Evolutionary conservation across 2,888 invertebrate species (phyloP).

Genomic region (Cybosia mesomella): DNA sequence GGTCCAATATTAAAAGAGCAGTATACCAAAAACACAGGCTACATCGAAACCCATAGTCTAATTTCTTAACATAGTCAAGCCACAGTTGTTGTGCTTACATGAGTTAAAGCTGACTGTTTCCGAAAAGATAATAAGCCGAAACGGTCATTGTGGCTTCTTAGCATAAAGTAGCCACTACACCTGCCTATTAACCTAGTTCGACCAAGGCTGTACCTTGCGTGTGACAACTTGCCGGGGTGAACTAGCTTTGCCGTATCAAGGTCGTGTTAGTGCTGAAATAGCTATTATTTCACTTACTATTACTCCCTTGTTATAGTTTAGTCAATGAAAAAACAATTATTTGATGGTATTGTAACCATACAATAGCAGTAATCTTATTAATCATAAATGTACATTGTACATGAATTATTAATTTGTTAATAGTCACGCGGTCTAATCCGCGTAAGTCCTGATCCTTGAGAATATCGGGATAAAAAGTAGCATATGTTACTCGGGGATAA

Average conservation of each 20-base stretch:
- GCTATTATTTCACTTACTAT: conserved; percentile 3
- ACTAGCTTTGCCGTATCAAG: conserved; percentile 18
- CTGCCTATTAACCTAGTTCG: conserved; percentile 47
- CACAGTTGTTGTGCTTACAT: neutral
- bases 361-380: no score
- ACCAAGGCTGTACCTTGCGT: conserved; percentile 43
- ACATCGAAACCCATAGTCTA: neutral
- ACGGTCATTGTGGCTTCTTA: conserved; percentile 25
- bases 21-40: no score
- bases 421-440: no score
- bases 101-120: conserved; percentile 23
- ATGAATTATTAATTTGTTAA: no score
- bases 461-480: no score
- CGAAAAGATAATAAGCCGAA: conserved; percentile 41
- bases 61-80: neutral
- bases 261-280: conserved; percentile 11
- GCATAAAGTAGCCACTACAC: conserved; percentile 50
- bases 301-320: neutral
- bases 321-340: neutral
- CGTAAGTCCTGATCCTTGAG: no score
- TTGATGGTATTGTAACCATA: neutral
- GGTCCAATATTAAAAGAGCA: no score
- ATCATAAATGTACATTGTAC: no score
- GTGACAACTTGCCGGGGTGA: conserved; percentile 27
- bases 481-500: no score